Evolutionary conservation across 92 coral and sea anemone genomes (phyloP), one percentile per base, ranked within the genome.

Genomic region (Phenganax stokvisi): DNA sequence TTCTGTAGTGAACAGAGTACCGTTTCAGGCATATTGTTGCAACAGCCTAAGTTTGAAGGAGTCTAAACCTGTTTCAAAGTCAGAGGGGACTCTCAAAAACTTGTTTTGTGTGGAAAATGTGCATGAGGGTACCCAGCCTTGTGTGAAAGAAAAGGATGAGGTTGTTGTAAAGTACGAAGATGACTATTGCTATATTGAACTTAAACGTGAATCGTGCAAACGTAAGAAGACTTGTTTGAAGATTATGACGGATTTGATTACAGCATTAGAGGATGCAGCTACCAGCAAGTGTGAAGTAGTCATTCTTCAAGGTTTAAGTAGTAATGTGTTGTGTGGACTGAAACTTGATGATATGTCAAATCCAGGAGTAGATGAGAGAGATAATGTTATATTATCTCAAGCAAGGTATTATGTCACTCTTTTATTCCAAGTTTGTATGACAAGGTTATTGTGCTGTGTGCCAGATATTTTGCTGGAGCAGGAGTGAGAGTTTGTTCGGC

Each of bases 211-310:
- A 25, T 87, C 99, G 4, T 91, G 99, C 64, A 96, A 96, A 75
- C 87, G 91, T 75, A 86, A 82, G 66, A 81, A 87, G 81, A 91
- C 88, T 17, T 92, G 91, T 75, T 84, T 90, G 51, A 84, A 93
- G 85, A 96, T 96, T 80, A 82, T 96, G 67, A 91, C 87, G 80
- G 89, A 97, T 51, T 77, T 96, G 52, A 96, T 92, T 58, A 87
- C 91, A 82, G 99, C 93, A 1, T 55, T 96, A 88, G 99, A 96
- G 67, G 99, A 96, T 81, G 99, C 97, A 13, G 91, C 99, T 1
- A 88, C 84, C n/a, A 97, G 92, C 72, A 86, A 84, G 12, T 89
- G 91, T 3, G 83, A 87, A 47, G 80, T 89, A 89, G 96, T 96
- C 8, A 87, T 91, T 30, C 85, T 96, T 15, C 91, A 92, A 83